These are phyloP conservation scores for Nansenia antarctica DNA, from an alignment of 2,113 vertebrate genomes.

Conservation along the genomic window DNA sequence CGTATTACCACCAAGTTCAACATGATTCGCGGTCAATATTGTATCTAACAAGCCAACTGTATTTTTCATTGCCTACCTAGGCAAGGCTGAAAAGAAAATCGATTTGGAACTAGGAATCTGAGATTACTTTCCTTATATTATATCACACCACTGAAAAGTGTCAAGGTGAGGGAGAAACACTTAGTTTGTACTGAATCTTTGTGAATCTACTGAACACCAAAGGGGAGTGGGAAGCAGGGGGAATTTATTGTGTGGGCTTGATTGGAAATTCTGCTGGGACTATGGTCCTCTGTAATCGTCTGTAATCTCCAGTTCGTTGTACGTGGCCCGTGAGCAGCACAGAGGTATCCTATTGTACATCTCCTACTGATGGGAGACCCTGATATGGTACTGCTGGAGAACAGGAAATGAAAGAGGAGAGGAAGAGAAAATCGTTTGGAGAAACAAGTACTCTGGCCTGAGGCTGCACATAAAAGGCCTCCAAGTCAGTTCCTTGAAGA, in stretches of 20 bases:
- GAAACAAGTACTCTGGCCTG: conserved; percentile 19
- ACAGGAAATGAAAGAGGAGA: conserved; percentile 42
- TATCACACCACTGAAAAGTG: conserved; percentile 59
- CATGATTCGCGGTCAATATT: conserved; percentile 42
- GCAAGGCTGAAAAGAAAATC: conserved; percentile 40
- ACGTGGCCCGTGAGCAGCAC: conserved; percentile 41
- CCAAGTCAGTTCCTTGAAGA: no score
- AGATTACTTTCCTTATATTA: conserved; percentile 51
- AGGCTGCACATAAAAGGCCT: neutral
- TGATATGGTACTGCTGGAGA: neutral
- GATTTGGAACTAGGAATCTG: conserved; percentile 37
- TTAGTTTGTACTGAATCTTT: conserved; percentile 53
- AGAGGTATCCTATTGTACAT: neutral
- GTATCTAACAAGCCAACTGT: conserved; percentile 39
- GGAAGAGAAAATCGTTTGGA: neutral
- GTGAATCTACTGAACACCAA: conserved; percentile 66
- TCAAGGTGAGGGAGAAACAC: conserved; percentile 45
- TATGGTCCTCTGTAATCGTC: conserved; percentile 47
- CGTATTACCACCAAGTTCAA: conserved; percentile 30
- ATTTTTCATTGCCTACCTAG: conserved; percentile 30
- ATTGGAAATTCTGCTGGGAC: conserved; percentile 57
- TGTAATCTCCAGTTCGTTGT: conserved; percentile 60
- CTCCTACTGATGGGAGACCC: conserved; percentile 42
- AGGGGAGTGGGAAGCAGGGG: conserved; percentile 29
- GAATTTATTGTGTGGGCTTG: conserved; percentile 52